Percentiles rank a stretch among this genome's conserved stretches.
phyloP scores from a whole-genome alignment of 2,797 vertebrate species.

The Antrozous pallidus region DNA sequence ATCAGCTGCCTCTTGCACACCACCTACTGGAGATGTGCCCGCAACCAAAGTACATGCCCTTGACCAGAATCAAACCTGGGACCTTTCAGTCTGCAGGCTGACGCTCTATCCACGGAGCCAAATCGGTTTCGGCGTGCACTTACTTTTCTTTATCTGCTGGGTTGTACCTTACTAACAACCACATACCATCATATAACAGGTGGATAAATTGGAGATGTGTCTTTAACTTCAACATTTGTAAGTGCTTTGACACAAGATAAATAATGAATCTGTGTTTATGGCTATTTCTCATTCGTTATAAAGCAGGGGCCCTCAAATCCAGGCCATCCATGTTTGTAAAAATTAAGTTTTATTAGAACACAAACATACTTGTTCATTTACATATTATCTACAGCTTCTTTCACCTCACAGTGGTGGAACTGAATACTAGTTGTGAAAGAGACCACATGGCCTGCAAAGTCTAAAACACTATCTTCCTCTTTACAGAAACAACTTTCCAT shows the following conservation, averaged over 20 bases:
- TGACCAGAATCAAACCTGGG: no score
- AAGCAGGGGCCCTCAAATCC: background rate
- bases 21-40: no score
- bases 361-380: background rate
- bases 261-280: background rate
- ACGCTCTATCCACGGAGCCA: no score
- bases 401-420: background rate
- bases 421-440: background rate
- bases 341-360: slow-evolving; percentile 12
- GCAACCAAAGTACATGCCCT: no score
- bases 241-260: background rate
- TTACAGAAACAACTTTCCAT: background rate
- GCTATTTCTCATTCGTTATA: background rate
- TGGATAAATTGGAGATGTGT: background rate
- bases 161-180: background rate
- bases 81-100: no score
- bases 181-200: background rate
- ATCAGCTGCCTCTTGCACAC: no score
- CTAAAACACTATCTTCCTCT: background rate
- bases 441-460: background rate
- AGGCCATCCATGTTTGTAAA: background rate
- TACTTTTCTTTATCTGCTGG: slow-evolving; percentile 12
- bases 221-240: slow-evolving; percentile 21
- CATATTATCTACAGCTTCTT: background rate
- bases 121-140: no score